A percentile compares a stretch with the other conserved stretches of the same genome.
These are phyloP conservation scores for Clamator glandarius DNA, from an alignment of 2,797 vertebrate species.

Conservation along the genomic window DNA sequence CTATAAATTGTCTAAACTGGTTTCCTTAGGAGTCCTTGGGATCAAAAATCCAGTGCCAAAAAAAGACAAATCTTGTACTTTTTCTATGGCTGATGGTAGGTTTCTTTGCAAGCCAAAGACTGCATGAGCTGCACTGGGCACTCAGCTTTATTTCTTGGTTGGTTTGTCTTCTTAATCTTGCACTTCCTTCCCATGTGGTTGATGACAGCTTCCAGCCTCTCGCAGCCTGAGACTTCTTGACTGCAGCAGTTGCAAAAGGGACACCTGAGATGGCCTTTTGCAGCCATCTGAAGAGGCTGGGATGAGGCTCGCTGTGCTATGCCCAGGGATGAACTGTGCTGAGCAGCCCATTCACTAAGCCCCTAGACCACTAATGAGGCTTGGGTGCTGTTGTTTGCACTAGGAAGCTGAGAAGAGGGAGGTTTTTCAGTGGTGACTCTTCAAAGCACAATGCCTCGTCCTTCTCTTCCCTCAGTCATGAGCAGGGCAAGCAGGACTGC, in stretches of 20 bases:
- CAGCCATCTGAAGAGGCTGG: not conserved
- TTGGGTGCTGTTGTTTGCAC: not conserved
- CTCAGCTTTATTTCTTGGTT: not conserved
- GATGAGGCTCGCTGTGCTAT: rapidly evolving
- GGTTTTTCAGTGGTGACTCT: not conserved
- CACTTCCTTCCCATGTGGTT: not conserved
- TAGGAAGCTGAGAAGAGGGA: not conserved
- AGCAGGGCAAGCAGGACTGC: not conserved
- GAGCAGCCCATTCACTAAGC: rapidly evolving
- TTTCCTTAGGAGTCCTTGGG: conserved; percentile 37
- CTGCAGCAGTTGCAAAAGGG: not conserved
- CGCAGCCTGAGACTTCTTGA: not conserved
- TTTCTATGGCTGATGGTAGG: not conserved
- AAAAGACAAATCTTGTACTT: not conserved
- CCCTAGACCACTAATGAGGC: rapidly evolving
- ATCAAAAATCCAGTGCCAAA: conserved; percentile 16
- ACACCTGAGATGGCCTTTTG: not conserved
- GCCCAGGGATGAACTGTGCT: not conserved
- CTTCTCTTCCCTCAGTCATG: not conserved
- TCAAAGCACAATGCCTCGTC: not conserved
- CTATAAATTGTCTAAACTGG: not conserved
- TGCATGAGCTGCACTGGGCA: not conserved
- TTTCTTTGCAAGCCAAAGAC: not conserved
- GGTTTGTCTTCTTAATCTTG: not conserved
- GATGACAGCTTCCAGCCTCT: not conserved